Base-by-base conservation (phyloP, 2,113 vertebrate species). In the Panurus biarmicus region DNA sequence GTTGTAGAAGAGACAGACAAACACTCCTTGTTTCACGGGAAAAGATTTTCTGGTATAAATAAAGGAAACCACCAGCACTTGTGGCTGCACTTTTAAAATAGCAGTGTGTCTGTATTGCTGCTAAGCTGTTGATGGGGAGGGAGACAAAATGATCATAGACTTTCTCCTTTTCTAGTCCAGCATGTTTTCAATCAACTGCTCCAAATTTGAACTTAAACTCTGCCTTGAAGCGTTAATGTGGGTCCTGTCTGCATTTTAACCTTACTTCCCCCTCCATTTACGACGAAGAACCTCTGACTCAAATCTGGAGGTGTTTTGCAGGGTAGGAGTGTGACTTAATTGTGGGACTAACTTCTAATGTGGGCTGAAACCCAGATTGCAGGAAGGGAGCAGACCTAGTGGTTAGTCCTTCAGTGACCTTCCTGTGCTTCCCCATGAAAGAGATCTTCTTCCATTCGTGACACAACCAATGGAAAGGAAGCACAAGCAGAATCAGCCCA, bases 11-110 rank as follows among this genome's bases (percentile, higher is more conserved):
- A 92, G 71, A 89, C 84, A 96, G 94, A 97, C 97, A 98, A 97
- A 95, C 66, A 93, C 87, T 97, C 96, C 97, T 97, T 97, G 94
- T 86, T 97, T 85, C 85, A 87, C 12, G 15, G 93, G 92, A 95
- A 96, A 97, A 96, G 94, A 85, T 96, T 96, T 96, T 97, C 91
- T 97, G 90, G 66, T 70, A 85, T 96, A 97, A 97, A 96, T 96
- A 96, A 98, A 95, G 94, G 95, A 96, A 97, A 96, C 85, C 94
- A 87, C 36, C 36, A 79, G 56, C 57, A 82, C 75, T 94, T 85
- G 85, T 79, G 89, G 94, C 88, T 90, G 54, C 80, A 29, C 38
- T 94, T 92, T 93, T 94, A 50, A 95, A 93, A 96, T 85, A 93
- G 86, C 69, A 48, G 64, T n/a, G 35, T 67, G 81, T 51, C 81